These are phyloP conservation scores for Agrypnus murinus DNA, from an alignment of 2,888 invertebrate genomes.

Conservation along the genomic window DNA sequence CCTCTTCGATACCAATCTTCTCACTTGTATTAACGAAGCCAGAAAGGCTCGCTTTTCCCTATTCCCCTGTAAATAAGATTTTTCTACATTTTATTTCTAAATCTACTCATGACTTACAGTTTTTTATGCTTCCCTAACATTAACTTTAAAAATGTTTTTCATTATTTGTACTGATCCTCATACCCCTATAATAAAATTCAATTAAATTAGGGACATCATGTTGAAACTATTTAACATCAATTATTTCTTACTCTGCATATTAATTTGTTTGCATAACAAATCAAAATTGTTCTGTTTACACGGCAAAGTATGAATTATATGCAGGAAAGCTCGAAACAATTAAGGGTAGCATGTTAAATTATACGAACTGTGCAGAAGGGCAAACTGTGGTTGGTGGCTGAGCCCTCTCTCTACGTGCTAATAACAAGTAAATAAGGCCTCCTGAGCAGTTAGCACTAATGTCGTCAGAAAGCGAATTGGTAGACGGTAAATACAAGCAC, in stretches of 20 bases:
- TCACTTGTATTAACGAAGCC: not conserved
- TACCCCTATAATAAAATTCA: not conserved
- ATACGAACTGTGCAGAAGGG: constrained; percentile 7
- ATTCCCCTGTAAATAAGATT: not conserved
- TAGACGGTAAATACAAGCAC: constrained; percentile 2
- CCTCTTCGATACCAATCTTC: not conserved
- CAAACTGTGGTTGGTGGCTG: constrained; percentile 1
- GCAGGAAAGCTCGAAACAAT: constrained; percentile 2
- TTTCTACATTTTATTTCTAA: not conserved
- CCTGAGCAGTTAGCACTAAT: constrained; percentile 7
- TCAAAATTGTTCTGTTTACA: constrained; percentile 11
- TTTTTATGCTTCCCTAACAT: too few relatives aligned
- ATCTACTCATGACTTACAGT: not conserved
- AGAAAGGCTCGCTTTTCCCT: not conserved
- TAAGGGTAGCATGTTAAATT: constrained; percentile 20
- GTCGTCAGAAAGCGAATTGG: constrained; percentile 14
- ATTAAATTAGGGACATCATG: not conserved
- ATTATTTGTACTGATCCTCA: not conserved
- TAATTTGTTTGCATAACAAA: constrained; percentile 2
- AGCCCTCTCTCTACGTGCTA: not conserved
- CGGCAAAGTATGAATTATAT: constrained; percentile 9
- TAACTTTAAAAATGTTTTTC: not conserved
- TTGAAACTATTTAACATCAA: not conserved
- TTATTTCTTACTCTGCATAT: not conserved
- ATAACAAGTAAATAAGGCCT: constrained; percentile 12